Evolutionary conservation across 1,140 invertebrate species (phyloP), one percentile per base, ranked within the genome.

Genomic region (Linepithema humile): DNA sequence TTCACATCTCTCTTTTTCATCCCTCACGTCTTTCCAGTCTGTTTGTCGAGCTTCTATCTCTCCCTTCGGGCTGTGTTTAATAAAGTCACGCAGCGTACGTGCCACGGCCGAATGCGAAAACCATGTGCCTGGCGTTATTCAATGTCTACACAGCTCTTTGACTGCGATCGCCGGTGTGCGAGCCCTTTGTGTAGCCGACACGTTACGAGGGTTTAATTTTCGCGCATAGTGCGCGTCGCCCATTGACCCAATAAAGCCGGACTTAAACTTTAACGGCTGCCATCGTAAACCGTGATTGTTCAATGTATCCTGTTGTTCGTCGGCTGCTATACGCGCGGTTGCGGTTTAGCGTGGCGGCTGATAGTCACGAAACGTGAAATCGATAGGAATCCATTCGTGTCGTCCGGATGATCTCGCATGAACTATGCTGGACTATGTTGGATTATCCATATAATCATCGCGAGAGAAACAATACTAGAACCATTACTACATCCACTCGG

Each of bases 241-340:
- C 74, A 48, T 70, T 69, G 82, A 87, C 82, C 85, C 60, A 84
- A 80, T 87, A 87, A 87, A 88, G 32, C 69, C 20, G 73, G 73
- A 87, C 86, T 88, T 88, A 87, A 88, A 87, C 82, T 84, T 87
- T 83, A 83, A 83, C 72, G 74, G 48, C 75, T 73, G 69, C 29
- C 23, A 23, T 57, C 48, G 72, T 75, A 77, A 78, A 50, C 53
- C 53, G 40, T n/a, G 45, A 2, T 38, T 62, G 35, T 73, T 53
- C 62, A 9, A 69, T 55, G 75, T 67, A 48, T 67, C 43, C 15
- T 9, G 15, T 17, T 26, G 23, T 29, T 26, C 74, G 35, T 50
- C 26, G 62, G 29, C 48, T 29, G 75, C 17, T 53, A 29, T 38
- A 40, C 10, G 32, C 20, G n/a, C 43, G 3, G 43, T 5, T 32